A percentile compares a stretch with the other conserved stretches of the same genome.
Conservation (phyloP, 2,888 invertebrate species). For the Aleiodes leptofemur region DNA sequence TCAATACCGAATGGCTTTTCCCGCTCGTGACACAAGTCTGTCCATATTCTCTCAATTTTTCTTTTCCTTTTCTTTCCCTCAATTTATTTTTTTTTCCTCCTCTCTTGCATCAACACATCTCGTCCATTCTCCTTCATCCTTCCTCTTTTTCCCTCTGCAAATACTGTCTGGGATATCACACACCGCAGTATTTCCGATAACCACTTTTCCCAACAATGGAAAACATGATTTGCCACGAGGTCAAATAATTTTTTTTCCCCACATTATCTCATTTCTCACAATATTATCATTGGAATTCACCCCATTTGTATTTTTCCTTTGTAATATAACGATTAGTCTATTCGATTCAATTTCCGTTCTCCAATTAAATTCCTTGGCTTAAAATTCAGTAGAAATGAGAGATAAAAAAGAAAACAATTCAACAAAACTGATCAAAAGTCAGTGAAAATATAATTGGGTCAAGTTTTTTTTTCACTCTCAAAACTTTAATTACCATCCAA, state of each 20-base stretch:
- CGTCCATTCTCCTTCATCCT: background rate
- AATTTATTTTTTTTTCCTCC: background rate
- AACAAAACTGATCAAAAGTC: slow-evolving; percentile 7
- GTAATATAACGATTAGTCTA: background rate
- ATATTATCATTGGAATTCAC: background rate
- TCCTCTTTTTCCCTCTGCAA: background rate
- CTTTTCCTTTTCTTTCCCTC: background rate
- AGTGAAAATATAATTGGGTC: slow-evolving; percentile 8
- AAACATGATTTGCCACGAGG: slow-evolving; percentile 18
- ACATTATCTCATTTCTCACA: background rate
- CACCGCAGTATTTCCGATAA: slow-evolving; percentile 16
- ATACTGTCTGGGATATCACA: slow-evolving; percentile 15
- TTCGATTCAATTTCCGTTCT: background rate
- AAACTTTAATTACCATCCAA: background rate
- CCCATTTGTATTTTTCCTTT: background rate
- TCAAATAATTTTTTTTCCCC: slow-evolving; percentile 2
- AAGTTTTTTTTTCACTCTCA: background rate
- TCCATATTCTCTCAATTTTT: slow-evolving; percentile 13
- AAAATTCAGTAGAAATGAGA: slow-evolving; percentile 4
- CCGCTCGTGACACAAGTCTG: background rate
- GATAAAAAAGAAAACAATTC: background rate
- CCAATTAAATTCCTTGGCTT: background rate
- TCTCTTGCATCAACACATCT: slow-evolving; percentile 24
- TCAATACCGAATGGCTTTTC: background rate
- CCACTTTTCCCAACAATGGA: slow-evolving; percentile 4